These are phyloP conservation scores for Herpailurus yagouaroundi DNA, from an alignment of 2,113 vertebrate species.

Conservation along the genomic window DNA sequence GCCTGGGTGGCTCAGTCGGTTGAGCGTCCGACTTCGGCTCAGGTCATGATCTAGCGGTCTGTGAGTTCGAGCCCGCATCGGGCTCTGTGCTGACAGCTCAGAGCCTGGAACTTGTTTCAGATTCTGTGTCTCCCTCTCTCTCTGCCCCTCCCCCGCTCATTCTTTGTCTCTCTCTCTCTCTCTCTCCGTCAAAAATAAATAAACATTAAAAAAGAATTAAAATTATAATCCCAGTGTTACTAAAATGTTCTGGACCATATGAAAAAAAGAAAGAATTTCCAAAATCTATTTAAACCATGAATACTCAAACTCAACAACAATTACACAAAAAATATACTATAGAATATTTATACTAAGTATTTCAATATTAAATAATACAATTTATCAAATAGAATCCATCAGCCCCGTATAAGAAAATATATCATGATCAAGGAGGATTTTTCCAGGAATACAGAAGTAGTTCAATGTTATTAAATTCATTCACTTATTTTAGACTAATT, in stretches of 20 bases:
- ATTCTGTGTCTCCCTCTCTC: no score
- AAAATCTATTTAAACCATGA: background rate
- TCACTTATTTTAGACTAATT: background rate
- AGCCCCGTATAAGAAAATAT: background rate
- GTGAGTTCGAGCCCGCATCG: no score
- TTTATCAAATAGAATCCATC: background rate
- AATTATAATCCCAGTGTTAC: background rate
- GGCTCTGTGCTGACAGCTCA: no score
- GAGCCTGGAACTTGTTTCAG: no score
- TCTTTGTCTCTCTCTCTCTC: no score
- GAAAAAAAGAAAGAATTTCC: background rate
- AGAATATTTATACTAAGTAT: background rate
- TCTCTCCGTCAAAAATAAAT: no score
- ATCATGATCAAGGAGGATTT: background rate
- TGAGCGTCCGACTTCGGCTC: no score
- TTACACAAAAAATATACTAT: background rate
- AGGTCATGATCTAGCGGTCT: no score
- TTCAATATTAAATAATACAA: background rate
- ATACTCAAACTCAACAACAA: background rate
- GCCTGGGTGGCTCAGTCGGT: no score
- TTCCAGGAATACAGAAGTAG: background rate
- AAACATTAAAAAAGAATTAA: background rate
- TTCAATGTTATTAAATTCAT: constrained; percentile 32
- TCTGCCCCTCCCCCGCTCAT: no score
- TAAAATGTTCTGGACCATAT: background rate